Evolutionary conservation across 1,140 invertebrate species (phyloP), one percentile per base, ranked within the genome.

Genomic region (Liolophura sinensis): DNA sequence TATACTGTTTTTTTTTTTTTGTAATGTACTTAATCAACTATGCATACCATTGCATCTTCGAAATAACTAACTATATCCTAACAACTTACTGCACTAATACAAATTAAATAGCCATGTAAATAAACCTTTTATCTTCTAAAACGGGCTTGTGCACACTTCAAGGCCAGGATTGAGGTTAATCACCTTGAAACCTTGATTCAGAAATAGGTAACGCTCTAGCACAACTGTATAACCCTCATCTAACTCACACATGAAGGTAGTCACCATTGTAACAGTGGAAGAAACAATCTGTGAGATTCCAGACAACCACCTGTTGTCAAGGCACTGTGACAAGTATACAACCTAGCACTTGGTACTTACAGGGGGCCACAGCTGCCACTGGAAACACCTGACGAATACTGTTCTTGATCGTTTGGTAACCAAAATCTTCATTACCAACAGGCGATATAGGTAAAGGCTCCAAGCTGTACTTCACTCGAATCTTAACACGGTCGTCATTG

Each of bases 371-470:
- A 22, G 84, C 74, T 31, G 79, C 78, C 20, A 84, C 77, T 6
- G 71, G 69, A 67, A 82, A 89, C 18, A 88, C 76, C 71, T 88
- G 84, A 62, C 76, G 62, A 12, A 87, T 83, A 55, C 84, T 87
- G 51, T 79, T 80, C 50, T 85, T 84, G 20, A 89, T 76, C 1
- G 83, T 79, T 66, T 86, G 82, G 74, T 82, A 88, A 20, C 85
- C 85, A 75, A 85, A 83, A 52, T 79, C 79, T 20, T 82, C 62
- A 18, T 82, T 73, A 1, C 81, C 83, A 76, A 82, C 85, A 5
- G 86, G 82, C 1, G 88, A 86, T 47, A 85, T 74, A 11, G 86
- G 86, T 46, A 80, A 80, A 4, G 88, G 82, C 51, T 86, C 83
- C 62, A 74, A 74, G 6, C 75, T 61, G 1, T 64, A 54, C 24